phyloP scores from a whole-genome alignment of 2,113 vertebrate genomes.

The Orycteropus afer region DNA sequence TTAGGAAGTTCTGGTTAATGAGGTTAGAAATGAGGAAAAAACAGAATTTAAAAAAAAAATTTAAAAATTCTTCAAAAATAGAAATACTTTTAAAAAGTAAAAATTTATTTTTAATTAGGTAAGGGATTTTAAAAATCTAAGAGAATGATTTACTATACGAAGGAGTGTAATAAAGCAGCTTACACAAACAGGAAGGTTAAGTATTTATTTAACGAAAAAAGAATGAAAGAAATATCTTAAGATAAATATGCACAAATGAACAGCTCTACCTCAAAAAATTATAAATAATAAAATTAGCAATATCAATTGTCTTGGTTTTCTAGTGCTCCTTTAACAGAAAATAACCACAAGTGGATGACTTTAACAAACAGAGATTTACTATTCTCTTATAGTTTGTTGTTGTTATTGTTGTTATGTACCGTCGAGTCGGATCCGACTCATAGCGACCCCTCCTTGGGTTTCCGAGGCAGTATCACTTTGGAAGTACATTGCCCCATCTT shows the following conservation, averaged over 20 bases:
- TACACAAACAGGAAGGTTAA: neutral
- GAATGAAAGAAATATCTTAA: neutral
- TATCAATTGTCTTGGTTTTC: neutral
- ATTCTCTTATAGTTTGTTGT: too few relatives aligned
- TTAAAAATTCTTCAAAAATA: too few relatives aligned
- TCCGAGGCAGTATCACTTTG: too few relatives aligned
- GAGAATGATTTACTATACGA: neutral
- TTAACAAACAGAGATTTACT: too few relatives aligned
- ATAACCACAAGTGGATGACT: too few relatives aligned
- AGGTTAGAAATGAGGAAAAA: neutral
- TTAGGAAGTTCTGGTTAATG: neutral
- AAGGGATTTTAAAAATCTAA: neutral
- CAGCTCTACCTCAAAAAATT: neutral
- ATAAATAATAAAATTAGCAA: neutral
- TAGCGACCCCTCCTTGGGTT: too few relatives aligned
- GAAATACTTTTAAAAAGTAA: neutral
- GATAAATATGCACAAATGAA: neutral
- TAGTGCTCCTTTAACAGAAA: too few relatives aligned
- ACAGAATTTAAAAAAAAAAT: neutral
- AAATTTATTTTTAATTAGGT: neutral
- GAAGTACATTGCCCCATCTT: too few relatives aligned
- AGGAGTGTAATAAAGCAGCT: neutral
- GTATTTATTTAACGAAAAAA: neutral
- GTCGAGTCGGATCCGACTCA: too few relatives aligned
- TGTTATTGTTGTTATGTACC: too few relatives aligned